These are phyloP conservation scores for Parotia lawesii DNA, from an alignment of 2,113 vertebrate genomes.

Conservation along the genomic window DNA sequence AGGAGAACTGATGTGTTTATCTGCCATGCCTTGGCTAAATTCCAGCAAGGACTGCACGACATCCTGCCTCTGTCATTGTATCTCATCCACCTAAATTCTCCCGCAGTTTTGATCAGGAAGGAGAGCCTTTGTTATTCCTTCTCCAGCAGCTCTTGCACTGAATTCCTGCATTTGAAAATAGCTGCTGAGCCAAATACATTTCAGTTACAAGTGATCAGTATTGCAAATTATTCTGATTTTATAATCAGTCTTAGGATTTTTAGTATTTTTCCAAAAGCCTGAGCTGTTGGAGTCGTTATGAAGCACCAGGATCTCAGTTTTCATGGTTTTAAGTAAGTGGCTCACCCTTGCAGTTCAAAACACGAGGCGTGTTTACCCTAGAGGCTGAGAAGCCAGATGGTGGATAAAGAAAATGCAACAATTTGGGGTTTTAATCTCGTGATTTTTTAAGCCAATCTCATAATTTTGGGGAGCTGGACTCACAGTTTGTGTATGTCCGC, in stretches of 20 bases:
- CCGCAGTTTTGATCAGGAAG: background rate
- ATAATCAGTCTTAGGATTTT: background rate
- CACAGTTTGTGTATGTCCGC: background rate
- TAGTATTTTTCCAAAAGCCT: background rate
- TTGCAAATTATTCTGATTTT: constrained; percentile 3
- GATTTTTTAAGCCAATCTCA: constrained; percentile 57
- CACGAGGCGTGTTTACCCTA: constrained; percentile 37
- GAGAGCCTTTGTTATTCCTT: background rate
- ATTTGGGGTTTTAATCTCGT: constrained; percentile 56
- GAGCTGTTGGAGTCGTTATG: background rate
- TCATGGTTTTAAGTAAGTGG: constrained; percentile 43
- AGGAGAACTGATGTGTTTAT: constrained; percentile 15
- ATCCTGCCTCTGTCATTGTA: background rate
- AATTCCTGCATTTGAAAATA: background rate
- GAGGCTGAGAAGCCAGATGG: constrained; percentile 58
- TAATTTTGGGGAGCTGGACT: constrained; percentile 56
- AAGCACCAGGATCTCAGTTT: constrained; percentile 30
- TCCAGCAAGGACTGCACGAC: background rate
- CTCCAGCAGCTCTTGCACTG: background rate
- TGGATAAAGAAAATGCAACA: constrained; percentile 63
- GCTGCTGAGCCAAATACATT: background rate
- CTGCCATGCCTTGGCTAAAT: constrained; percentile 5
- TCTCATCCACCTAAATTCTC: background rate
- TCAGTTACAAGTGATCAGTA: background rate
- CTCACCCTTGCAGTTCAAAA: constrained; percentile 42